Evolutionary conservation across 2,888 invertebrate species (phyloP).

Genomic region (Uropetala carovei): DNA sequence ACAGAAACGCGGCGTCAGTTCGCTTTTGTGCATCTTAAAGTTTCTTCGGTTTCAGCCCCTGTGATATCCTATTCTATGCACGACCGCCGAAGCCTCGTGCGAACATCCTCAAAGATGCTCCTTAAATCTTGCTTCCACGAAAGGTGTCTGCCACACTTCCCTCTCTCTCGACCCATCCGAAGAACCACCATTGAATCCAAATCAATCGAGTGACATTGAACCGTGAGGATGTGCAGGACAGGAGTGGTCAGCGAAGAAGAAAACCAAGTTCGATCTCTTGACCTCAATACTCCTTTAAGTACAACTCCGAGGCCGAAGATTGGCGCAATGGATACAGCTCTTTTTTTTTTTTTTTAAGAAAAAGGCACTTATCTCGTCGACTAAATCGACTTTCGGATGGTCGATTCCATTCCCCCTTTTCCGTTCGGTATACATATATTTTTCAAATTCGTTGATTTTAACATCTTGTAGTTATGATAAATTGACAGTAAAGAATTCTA

Average conservation of each 20-base stretch:
- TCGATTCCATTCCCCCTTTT: too few species aligned
- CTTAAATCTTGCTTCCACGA: not conserved
- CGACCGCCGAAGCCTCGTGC: not conserved
- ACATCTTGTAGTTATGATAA: too few species aligned
- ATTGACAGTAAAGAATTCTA: too few species aligned
- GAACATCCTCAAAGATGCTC: not conserved
- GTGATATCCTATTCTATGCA: not conserved
- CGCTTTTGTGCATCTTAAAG: too few species aligned
- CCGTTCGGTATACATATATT: too few species aligned
- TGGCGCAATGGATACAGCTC: not conserved
- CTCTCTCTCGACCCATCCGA: not conserved
- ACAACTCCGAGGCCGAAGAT: not conserved
- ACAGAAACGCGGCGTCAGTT: too few species aligned
- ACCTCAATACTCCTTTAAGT: constrained; percentile 16
- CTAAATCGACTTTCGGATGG: too few species aligned
- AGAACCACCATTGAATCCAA: constrained; percentile 21
- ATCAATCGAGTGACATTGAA: constrained; percentile 52
- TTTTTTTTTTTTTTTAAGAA: not conserved
- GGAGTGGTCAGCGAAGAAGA: constrained; percentile 46
- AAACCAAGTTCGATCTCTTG: constrained; percentile 50
- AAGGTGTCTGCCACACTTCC: not conserved
- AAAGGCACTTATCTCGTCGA: not conserved
- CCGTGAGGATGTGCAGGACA: not conserved
- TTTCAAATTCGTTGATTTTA: too few species aligned
- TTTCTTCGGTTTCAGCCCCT: not conserved